Base-by-base conservation (phyloP, 2,888 invertebrate genomes). In the Brachypalpus laphriformis region DNA sequence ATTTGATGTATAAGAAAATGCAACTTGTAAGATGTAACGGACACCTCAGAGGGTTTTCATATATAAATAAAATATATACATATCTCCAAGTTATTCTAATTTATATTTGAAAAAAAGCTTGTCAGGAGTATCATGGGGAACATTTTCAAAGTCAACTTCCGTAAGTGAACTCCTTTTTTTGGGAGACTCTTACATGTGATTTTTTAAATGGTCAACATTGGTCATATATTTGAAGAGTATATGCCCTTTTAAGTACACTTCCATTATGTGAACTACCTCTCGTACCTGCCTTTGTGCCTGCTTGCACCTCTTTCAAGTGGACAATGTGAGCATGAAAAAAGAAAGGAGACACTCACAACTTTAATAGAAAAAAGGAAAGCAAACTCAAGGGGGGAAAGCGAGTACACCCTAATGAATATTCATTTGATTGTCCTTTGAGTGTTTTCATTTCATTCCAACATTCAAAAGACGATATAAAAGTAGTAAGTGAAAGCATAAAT, bases 401-500 rank as follows among this genome's bases (percentile, higher is more conserved):
- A 2, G 14, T 3, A 40, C 45, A 56, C 22, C 34, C 51, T 66
- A 59, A 80, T 80, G 66, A 74, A 80, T 80, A 68, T 74, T 74
- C 72, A 80, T 80, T 80, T 18, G 59, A 51, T 25, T 72, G 51
- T 78, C 57, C 56, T 78, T 20, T 63, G 56, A 65, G 49, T 78
- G 34, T 45, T 45, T 59, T 45, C 45, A 45, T 59, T 61, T 65
- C 45, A 59, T 14, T 72, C 28, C 22, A 40, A 63, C 25, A 20
- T 56, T 28, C 37, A 28, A 25, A 63, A 37, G 25, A 22, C 61
- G 28, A 54, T 51, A 47, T 20, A 71, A 63, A 54, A 20, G 45
- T n/a, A 2, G 18, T 45, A 42, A 59, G 59, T 49, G 59, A 71
- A 59, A 47, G 37, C 34, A 47, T 59, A 59, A 63, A 57, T 49